phyloP scores from a whole-genome alignment of 2,113 vertebrate species.

The Nipponia nippon region DNA sequence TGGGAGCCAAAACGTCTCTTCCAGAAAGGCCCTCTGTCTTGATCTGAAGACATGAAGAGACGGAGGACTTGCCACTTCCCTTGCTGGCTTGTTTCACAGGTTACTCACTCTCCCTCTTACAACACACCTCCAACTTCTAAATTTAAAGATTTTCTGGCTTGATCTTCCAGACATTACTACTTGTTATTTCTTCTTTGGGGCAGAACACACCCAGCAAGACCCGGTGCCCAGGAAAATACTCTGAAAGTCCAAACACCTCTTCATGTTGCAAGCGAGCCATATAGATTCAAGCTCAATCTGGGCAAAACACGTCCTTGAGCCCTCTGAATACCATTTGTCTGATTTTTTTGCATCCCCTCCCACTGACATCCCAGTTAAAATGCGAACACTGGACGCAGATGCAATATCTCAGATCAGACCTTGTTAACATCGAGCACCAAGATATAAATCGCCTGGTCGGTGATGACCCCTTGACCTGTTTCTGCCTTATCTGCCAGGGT shows the following conservation, averaged over 20 bases:
- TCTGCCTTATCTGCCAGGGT: background rate
- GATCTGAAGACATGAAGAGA: background rate
- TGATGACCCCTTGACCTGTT: background rate
- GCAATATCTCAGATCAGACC: background rate
- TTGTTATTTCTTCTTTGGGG: conserved; percentile 34
- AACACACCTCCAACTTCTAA: conserved; percentile 20
- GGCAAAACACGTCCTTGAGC: background rate
- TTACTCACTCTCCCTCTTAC: conserved; percentile 33
- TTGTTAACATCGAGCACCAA: rapidly evolving
- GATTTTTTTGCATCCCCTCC: background rate
- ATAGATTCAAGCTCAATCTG: background rate
- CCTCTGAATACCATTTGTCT: background rate
- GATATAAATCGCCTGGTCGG: background rate
- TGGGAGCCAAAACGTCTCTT: background rate
- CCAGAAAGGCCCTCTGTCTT: background rate
- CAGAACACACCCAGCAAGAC: background rate
- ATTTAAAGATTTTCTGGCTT: conserved; percentile 33
- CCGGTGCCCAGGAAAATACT: background rate
- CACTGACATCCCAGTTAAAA: background rate
- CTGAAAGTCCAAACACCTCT: background rate
- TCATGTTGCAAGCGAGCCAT: background rate
- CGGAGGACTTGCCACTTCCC: background rate
- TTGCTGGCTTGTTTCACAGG: background rate
- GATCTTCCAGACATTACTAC: conserved; percentile 38
- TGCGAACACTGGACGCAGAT: background rate